Percentiles rank a stretch among this genome's conserved stretches.
Evolutionary conservation across 2,113 vertebrate genomes (phyloP).

Genomic region (Brienomyrus brachyistius): DNA sequence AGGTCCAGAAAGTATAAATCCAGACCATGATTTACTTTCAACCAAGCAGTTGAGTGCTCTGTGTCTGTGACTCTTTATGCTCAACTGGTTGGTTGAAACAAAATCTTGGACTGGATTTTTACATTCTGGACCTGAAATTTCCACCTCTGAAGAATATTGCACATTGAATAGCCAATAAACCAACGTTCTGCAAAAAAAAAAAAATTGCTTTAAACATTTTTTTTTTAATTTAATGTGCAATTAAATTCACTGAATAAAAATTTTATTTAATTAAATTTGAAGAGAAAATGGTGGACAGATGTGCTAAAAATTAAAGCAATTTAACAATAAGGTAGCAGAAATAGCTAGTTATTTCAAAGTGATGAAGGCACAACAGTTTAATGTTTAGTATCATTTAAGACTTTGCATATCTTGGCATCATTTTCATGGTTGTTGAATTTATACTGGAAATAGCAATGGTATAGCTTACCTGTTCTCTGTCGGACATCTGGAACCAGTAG

Average conservation of each 20-base stretch:
- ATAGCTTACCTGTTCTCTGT: background rate
- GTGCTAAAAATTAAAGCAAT: constrained; percentile 9
- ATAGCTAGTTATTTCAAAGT: background rate
- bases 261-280: background rate
- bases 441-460: background rate
- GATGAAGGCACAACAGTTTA: background rate
- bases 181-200: background rate
- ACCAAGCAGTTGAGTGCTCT: too few species aligned
- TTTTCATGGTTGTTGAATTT: background rate
- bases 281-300: background rate
- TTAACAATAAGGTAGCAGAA: background rate
- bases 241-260: background rate
- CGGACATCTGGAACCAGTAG: background rate
- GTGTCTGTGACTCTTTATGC: too few species aligned
- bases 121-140: too few species aligned
- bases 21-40: too few species aligned
- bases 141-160: background rate
- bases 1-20: too few species aligned
- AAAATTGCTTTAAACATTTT: background rate
- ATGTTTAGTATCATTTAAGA: background rate
- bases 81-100: too few species aligned
- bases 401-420: background rate
- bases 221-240: background rate
- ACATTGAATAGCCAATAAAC: background rate
- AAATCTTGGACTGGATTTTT: too few species aligned